Percentiles rank a stretch among this genome's conserved stretches.
These are phyloP conservation scores for Bellardia pandia DNA, from an alignment of 2,888 invertebrate species.

Conservation along the genomic window DNA sequence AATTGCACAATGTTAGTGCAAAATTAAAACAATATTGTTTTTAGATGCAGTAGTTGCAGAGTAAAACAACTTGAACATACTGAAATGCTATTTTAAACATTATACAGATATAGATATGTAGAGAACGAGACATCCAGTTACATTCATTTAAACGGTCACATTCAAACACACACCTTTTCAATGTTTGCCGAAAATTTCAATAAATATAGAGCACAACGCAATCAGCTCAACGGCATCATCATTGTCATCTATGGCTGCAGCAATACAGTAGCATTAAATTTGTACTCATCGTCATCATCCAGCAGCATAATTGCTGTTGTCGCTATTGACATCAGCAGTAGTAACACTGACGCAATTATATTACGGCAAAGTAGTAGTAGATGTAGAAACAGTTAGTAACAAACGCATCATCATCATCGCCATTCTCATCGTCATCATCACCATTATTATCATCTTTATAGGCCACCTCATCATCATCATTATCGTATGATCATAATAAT, in stretches of 20 bases:
- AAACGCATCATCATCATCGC: conserved; percentile 10
- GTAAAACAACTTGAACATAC: conserved; percentile 56
- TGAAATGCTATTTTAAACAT: conserved; percentile 68
- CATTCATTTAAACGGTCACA: not conserved
- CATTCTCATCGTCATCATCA: conserved; percentile 1
- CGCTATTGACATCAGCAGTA: conserved; percentile 17
- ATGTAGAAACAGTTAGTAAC: not conserved
- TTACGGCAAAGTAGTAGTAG: conserved; percentile 6
- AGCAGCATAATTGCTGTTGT: not conserved
- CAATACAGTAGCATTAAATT: conserved; percentile 2
- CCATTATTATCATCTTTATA: conserved; percentile 28
- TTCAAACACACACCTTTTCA: conserved; percentile 67
- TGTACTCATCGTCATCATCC: conserved; percentile 25
- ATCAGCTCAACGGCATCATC: conserved; percentile 45
- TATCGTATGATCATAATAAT: conserved; percentile 31
- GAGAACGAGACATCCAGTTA: conserved; percentile 18
- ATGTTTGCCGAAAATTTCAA: conserved; percentile 72
- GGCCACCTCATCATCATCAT: conserved; percentile 35
- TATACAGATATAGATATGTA: conserved; percentile 32
- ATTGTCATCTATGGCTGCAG: conserved; percentile 15
- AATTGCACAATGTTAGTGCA: conserved; percentile 66
- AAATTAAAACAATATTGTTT: conserved; percentile 73
- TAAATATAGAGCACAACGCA: conserved; percentile 67
- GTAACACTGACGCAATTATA: conserved; percentile 30
- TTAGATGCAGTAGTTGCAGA: conserved; percentile 63